Evolutionary conservation across 2,797 vertebrate genomes (phyloP).

Genomic region (Urophycis tenuis): DNA sequence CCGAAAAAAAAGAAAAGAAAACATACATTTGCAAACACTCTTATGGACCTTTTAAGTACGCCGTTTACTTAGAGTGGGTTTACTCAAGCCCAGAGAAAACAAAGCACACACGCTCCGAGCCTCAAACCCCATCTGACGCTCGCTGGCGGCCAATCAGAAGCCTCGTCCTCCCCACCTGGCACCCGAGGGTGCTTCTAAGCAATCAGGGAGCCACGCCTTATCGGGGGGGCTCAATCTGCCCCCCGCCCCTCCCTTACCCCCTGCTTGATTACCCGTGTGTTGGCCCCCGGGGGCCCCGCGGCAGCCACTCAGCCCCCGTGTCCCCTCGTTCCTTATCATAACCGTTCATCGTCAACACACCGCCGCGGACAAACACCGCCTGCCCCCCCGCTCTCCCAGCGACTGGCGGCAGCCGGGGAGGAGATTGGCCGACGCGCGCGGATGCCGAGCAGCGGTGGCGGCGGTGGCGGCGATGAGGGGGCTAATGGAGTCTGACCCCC

Average conservation of each 20-base stretch:
- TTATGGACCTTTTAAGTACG: not conserved
- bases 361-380: slow-evolving; percentile 54
- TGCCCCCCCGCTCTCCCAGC: slow-evolving; percentile 34
- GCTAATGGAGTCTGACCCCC: slow-evolving; percentile 59
- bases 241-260: slow-evolving; percentile 44
- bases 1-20: not conserved
- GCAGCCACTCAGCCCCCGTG: slow-evolving; percentile 26
- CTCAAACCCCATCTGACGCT: slow-evolving; percentile 4
- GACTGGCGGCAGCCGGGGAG: slow-evolving; percentile 7
- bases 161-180: slow-evolving; percentile 38
- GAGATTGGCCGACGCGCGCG: slow-evolving; percentile 45
- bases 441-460: slow-evolving; percentile 48
- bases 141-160: slow-evolving; percentile 60
- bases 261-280: slow-evolving; percentile 53
- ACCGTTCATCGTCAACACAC: slow-evolving; percentile 62
- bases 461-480: slow-evolving; percentile 49
- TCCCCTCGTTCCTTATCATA: slow-evolving; percentile 61
- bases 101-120: not conserved
- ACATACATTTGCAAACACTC: too few relatives aligned
- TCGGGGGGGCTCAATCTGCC: slow-evolving; percentile 56
- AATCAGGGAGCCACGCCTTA: slow-evolving; percentile 60
- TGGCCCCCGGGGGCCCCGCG: slow-evolving; percentile 31
- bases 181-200: slow-evolving; percentile 51
- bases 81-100: not conserved
- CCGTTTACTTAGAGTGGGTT: not conserved